These are phyloP conservation scores for Lathronympha strigana DNA, from an alignment of 2,888 invertebrate genomes.

Conservation along the genomic window DNA sequence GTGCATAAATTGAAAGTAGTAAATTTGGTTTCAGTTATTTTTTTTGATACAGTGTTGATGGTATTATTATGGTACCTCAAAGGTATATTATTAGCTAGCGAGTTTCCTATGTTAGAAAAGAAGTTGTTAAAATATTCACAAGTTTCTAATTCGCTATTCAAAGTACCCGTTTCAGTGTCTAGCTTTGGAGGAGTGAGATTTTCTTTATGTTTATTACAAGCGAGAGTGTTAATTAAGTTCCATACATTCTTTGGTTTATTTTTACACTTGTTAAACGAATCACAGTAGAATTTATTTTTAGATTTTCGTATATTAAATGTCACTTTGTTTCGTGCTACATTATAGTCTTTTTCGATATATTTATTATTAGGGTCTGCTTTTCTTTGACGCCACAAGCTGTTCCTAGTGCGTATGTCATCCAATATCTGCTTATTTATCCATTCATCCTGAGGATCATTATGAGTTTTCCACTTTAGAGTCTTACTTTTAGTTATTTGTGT, in stretches of 20 bases:
- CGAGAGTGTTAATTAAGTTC: background rate
- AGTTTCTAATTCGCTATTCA: background rate
- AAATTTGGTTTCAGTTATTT: no score
- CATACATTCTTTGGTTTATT: background rate
- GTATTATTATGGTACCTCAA: background rate
- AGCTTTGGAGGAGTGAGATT: background rate
- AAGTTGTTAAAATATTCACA: conserved; percentile 2
- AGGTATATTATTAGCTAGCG: background rate
- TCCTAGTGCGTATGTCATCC: conserved; percentile 44
- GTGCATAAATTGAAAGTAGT: background rate
- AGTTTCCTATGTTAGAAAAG: background rate
- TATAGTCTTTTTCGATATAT: background rate
- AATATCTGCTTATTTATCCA: conserved; percentile 48
- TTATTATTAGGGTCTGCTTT: background rate
- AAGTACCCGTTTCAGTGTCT: background rate
- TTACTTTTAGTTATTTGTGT: conserved; percentile 18
- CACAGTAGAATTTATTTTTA: background rate
- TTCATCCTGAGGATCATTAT: conserved; percentile 43
- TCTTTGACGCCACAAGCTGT: conserved; percentile 43
- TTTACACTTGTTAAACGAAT: background rate
- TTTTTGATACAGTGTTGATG: background rate
- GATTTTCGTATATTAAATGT: background rate
- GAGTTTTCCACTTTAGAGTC: conserved; percentile 42
- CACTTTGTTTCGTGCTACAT: background rate
- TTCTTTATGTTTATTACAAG: background rate